Conservation (phyloP, 1,140 invertebrate genomes). For the Plutomurus gul region DNA sequence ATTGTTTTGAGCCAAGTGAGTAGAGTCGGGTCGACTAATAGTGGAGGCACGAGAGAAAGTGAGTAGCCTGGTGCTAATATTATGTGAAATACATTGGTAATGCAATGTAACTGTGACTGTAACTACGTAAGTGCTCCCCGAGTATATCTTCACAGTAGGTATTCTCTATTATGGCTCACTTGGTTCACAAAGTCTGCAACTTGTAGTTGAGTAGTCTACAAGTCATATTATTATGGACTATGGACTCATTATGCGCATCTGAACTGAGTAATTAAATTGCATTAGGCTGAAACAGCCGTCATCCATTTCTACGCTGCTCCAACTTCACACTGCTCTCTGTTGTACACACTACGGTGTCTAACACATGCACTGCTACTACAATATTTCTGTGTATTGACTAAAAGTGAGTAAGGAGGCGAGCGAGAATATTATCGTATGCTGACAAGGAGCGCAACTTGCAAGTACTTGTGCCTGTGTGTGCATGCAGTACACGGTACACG, state of each 20-base stretch:
- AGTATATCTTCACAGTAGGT: background rate
- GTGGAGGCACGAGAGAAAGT: background rate
- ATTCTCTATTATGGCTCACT: background rate
- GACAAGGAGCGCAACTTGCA: too few species aligned
- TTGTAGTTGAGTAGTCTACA: background rate
- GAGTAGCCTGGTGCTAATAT: background rate
- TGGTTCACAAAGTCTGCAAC: background rate
- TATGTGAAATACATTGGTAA: background rate
- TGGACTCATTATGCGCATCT: constrained; percentile 35
- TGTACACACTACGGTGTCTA: background rate
- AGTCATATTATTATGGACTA: constrained; percentile 14
- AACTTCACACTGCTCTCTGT: background rate
- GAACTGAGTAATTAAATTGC: constrained; percentile 36
- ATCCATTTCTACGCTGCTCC: constrained; percentile 11
- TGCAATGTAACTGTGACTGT: background rate
- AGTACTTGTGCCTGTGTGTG: too few species aligned
- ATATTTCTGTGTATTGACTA: too few species aligned
- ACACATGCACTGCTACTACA: too few species aligned
- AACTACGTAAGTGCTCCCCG: background rate
- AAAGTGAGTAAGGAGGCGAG: too few species aligned
- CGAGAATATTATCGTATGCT: too few species aligned
- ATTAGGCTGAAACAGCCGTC: constrained; percentile 30
- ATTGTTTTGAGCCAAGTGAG: background rate
- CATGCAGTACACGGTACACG: too few species aligned
- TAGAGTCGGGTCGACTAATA: background rate